phyloP scores from a whole-genome alignment of 2,888 invertebrate genomes.

The Diarsia rubi region DNA sequence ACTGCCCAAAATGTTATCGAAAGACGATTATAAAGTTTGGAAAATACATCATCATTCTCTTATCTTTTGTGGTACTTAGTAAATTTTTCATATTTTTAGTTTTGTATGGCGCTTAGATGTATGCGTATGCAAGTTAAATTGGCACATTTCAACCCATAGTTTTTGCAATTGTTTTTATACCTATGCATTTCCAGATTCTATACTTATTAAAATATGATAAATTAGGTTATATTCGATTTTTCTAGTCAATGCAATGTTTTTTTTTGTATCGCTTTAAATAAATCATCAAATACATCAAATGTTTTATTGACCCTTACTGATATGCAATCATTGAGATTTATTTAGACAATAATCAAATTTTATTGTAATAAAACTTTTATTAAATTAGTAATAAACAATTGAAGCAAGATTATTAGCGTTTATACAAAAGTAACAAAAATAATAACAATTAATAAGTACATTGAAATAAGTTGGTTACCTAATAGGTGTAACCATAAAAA shows the following conservation, averaged over 20 bases:
- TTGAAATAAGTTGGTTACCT: slow-evolving; percentile 30
- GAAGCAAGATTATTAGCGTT: slow-evolving; percentile 46
- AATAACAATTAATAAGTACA: slow-evolving; percentile 47
- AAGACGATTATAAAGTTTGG: background rate
- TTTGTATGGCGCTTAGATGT: slow-evolving; percentile 25
- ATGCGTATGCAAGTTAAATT: slow-evolving; percentile 44
- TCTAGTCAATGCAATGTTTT: slow-evolving; percentile 89
- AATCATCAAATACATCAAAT: slow-evolving; percentile 77
- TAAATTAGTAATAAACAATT: slow-evolving; percentile 48
- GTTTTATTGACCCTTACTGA: slow-evolving; percentile 43
- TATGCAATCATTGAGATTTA: slow-evolving; percentile 1
- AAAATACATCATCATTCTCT: background rate
- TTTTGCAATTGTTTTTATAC: slow-evolving; percentile 59
- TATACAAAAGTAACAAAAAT: slow-evolving; percentile 52
- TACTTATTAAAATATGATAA: slow-evolving; percentile 69
- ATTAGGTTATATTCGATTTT: slow-evolving; percentile 81
- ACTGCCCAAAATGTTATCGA: slow-evolving; percentile 13
- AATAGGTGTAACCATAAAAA: slow-evolving; percentile 22
- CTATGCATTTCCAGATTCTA: slow-evolving; percentile 75
- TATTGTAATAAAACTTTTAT: slow-evolving; percentile 48
- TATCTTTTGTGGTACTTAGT: background rate
- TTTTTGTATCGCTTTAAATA: slow-evolving; percentile 88
- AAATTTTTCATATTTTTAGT: slow-evolving; percentile 39
- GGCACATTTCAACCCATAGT: slow-evolving; percentile 45
- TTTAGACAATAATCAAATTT: slow-evolving; percentile 14